Percentiles rank a stretch among this genome's conserved stretches.
phyloP scores from a whole-genome alignment of 1,140 invertebrate genomes.

The Delia radicum region DNA sequence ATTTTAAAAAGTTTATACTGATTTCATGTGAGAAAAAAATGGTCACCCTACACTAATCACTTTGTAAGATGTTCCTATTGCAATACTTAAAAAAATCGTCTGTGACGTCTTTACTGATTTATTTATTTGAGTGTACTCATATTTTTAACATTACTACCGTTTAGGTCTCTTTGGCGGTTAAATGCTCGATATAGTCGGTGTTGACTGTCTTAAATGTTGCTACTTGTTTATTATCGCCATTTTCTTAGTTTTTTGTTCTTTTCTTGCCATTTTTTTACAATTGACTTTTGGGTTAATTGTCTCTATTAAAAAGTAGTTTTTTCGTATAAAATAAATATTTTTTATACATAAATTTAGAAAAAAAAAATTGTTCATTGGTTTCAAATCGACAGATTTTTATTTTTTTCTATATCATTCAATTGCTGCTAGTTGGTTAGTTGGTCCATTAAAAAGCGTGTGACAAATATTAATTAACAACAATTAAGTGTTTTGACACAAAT shows the following conservation, averaged over 20 bases:
- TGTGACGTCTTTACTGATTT: too few species aligned
- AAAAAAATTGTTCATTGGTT: background rate
- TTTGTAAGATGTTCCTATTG: too few species aligned
- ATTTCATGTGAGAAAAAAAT: too few species aligned
- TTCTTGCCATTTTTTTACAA: background rate
- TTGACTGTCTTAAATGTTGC: too few species aligned
- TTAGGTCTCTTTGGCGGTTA: too few species aligned
- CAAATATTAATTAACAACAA: slow-evolving; percentile 20
- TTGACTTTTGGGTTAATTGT: slow-evolving; percentile 20
- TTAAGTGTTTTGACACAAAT: slow-evolving; percentile 12
- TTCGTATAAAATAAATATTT: slow-evolving; percentile 1
- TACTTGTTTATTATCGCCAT: background rate
- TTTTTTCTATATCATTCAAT: background rate
- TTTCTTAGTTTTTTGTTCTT: background rate
- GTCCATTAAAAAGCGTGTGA: slow-evolving; percentile 6
- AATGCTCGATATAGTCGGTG: too few species aligned
- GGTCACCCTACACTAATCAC: too few species aligned
- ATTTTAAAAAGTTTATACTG: too few species aligned
- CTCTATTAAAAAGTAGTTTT: slow-evolving; percentile 14
- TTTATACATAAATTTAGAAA: background rate
- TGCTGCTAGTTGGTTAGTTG: background rate
- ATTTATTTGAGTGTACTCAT: too few species aligned
- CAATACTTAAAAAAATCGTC: too few species aligned
- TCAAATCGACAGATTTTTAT: background rate
- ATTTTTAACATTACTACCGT: too few species aligned